These are phyloP conservation scores for Fregata magnificens DNA, from an alignment of 2,113 vertebrate species.

Conservation along the genomic window DNA sequence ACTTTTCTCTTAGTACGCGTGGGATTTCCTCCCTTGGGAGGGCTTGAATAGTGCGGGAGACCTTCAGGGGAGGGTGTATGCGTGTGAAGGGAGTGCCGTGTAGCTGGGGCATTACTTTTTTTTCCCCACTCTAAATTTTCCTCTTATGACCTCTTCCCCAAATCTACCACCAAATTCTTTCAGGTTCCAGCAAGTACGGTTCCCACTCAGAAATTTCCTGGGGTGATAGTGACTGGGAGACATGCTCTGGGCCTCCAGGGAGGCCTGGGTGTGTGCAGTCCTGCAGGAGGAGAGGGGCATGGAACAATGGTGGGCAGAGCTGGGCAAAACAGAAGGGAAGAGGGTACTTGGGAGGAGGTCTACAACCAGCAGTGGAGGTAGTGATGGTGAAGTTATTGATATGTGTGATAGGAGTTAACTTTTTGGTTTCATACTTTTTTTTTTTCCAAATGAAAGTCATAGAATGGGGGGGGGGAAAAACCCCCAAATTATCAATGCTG, in stretches of 20 bases:
- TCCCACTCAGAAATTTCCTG: not conserved
- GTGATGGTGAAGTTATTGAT: not conserved
- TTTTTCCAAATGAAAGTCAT: not conserved
- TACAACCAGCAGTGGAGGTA: not conserved
- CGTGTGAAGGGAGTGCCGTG: not conserved
- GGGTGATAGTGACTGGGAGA: not conserved
- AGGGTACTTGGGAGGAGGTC: not conserved
- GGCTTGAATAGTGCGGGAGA: not conserved
- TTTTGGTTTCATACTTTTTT: not conserved
- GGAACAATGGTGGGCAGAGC: not conserved
- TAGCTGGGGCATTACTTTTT: not conserved
- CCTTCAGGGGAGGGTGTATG: not conserved
- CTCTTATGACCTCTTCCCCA: not conserved
- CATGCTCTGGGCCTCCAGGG: fast-evolving
- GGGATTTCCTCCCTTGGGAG: slow-evolving; percentile 11
- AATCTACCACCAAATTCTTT: not conserved
- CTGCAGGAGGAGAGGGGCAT: not conserved
- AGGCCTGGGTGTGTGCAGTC: not conserved
- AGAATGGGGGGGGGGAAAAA: not conserved
- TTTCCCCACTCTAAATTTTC: not conserved
- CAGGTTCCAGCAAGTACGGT: not conserved
- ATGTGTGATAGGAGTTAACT: not conserved
- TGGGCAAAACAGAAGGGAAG: not conserved
- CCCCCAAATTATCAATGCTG: not conserved
- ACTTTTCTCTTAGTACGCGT: not conserved